phyloP scores from a whole-genome alignment of 2,113 vertebrate species.

The Neolamprologus kungweensis region DNA sequence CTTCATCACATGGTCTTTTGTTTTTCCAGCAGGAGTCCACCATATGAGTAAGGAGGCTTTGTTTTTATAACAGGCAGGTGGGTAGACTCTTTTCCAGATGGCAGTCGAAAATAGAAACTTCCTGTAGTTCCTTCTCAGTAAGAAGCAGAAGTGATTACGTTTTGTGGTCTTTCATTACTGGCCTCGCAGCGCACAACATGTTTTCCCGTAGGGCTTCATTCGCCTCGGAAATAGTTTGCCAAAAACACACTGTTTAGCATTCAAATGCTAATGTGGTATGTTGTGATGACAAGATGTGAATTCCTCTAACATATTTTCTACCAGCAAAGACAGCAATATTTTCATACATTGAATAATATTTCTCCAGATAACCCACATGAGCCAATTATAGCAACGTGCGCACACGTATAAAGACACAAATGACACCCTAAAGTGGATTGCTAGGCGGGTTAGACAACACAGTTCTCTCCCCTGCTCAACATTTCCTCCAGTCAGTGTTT shows the following conservation, averaged over 20 bases:
- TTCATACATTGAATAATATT: background rate
- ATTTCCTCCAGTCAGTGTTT: conserved; percentile 34
- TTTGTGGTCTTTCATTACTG: conserved; percentile 38
- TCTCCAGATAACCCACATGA: background rate
- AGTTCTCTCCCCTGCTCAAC: background rate
- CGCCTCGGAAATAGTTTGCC: background rate
- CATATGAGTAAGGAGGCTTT: conserved; percentile 36
- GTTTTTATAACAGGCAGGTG: conserved; percentile 68
- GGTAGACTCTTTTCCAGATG: conserved; percentile 51
- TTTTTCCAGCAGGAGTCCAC: conserved; percentile 34
- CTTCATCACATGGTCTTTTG: conserved; percentile 19
- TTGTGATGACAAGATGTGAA: background rate
- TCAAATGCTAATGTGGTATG: background rate
- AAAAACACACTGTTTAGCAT: background rate
- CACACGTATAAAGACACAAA: background rate
- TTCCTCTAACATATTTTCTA: background rate
- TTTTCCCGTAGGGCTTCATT: background rate
- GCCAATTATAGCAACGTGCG: background rate
- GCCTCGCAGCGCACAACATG: background rate
- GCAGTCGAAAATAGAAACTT: conserved; percentile 59
- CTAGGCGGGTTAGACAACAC: conserved; percentile 4
- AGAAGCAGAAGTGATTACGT: conserved; percentile 33
- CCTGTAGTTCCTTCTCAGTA: conserved; percentile 25
- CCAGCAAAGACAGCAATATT: background rate
- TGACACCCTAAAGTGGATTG: background rate